phyloP scores from a whole-genome alignment of 2,797 vertebrate species.

The Anabacerthia variegaticeps region DNA sequence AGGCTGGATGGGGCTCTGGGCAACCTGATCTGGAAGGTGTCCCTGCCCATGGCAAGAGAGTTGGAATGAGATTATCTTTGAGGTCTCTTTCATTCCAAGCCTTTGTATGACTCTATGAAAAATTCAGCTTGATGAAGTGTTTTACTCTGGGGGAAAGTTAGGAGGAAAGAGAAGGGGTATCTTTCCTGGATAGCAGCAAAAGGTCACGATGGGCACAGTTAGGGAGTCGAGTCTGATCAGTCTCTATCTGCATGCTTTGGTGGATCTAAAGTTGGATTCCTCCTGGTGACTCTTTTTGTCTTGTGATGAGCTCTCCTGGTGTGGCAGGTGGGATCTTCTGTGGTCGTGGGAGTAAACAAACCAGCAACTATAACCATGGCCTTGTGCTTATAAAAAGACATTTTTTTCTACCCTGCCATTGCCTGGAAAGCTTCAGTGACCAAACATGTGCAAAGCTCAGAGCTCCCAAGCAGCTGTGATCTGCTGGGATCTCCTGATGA shows the following conservation, averaged over 20 bases:
- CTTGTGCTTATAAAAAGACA: not conserved
- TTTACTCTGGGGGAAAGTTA: not conserved
- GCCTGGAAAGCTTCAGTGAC: not conserved
- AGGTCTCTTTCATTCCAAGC: not conserved
- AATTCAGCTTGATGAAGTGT: not conserved
- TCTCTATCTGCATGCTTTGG: not conserved
- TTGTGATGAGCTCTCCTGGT: not conserved
- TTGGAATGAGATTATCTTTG: not conserved
- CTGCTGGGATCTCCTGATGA: not conserved
- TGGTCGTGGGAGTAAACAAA: not conserved
- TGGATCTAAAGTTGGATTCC: not conserved
- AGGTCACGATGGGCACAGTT: fast-evolving
- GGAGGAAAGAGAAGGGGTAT: not conserved
- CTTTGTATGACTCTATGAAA: not conserved
- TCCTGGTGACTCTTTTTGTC: not conserved
- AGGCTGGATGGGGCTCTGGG: not conserved
- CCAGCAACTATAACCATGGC: not conserved
- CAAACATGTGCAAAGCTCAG: not conserved
- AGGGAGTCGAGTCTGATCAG: not conserved
- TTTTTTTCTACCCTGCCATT: not conserved
- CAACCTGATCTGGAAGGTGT: not conserved
- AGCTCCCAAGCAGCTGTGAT: not conserved
- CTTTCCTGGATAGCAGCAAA: not conserved
- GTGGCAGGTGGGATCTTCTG: not conserved
- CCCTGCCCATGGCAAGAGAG: not conserved